These are phyloP conservation scores for Eugnorisma glareosa DNA, from an alignment of 2,888 invertebrate species.

Conservation along the genomic window DNA sequence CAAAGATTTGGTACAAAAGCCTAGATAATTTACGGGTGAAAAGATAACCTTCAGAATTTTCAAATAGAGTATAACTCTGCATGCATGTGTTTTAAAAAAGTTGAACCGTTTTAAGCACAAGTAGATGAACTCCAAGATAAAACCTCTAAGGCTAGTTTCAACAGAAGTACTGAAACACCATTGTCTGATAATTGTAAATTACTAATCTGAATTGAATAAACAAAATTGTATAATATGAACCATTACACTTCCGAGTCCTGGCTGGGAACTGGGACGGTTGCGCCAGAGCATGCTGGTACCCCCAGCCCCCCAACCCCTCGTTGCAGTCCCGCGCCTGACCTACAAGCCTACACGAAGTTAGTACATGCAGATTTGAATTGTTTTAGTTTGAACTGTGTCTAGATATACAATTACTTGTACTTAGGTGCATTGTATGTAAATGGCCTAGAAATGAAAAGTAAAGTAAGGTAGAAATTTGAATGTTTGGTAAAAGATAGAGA, in stretches of 20 bases:
- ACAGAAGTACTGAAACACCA: not conserved
- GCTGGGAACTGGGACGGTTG: constrained; percentile 64
- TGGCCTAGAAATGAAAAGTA: not conserved
- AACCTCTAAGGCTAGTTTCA: not conserved
- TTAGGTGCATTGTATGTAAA: no score
- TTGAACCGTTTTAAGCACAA: not conserved
- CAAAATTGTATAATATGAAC: constrained; percentile 19
- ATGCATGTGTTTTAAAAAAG: not conserved
- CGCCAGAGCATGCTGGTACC: constrained; percentile 35
- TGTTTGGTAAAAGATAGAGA: not conserved
- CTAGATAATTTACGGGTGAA: not conserved
- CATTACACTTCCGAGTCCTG: constrained; percentile 65
- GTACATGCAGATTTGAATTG: constrained; percentile 38
- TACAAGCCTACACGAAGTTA: constrained; percentile 46
- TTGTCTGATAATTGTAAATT: constrained; percentile 2
- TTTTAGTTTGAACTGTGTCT: constrained; percentile 24
- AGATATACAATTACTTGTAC: not conserved
- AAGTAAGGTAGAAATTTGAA: not conserved
- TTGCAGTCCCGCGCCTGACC: constrained; percentile 47
- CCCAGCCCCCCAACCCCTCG: not conserved
- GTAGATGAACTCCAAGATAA: not conserved
- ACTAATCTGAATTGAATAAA: not conserved
- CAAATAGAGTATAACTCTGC: not conserved
- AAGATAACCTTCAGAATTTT: not conserved
- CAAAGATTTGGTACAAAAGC: not conserved